Conservation (phyloP, 92 coral and sea anemone genomes). For the Porites cylindrica region DNA sequence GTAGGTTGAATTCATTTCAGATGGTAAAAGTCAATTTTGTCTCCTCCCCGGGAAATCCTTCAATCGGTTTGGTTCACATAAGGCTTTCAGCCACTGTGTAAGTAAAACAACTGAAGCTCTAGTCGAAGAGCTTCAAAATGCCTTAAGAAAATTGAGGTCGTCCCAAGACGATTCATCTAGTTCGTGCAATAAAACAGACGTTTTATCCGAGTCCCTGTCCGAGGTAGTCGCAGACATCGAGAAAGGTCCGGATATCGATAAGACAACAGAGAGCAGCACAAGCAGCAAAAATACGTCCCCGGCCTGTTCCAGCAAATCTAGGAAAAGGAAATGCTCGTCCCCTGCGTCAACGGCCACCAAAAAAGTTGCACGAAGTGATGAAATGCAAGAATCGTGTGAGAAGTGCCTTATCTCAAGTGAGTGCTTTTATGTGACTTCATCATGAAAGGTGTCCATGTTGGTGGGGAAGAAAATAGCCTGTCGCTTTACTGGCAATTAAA, state of each 20-base stretch:
- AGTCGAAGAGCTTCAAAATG: neutral
- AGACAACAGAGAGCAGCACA: neutral
- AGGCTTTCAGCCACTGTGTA: neutral
- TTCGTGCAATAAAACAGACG: neutral
- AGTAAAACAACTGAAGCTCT: conserved; percentile 1
- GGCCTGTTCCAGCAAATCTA: neutral
- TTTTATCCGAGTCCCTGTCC: neutral
- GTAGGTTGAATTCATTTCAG: conserved; percentile 3
- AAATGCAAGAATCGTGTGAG: conserved; percentile 11
- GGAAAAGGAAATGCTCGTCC: conserved; percentile 1
- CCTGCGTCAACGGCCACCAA: neutral
- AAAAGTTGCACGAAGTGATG: conserved; percentile 7
- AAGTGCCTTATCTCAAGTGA: conserved; percentile 11
- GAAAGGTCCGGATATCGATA: neutral
- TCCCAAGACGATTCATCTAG: conserved; percentile 1
- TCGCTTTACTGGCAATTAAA: too few relatives aligned
- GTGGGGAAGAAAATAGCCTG: too few relatives aligned
- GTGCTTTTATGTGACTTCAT: neutral
- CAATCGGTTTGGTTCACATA: neutral
- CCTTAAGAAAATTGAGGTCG: conserved; percentile 8
- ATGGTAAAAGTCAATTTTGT: conserved; percentile 10
- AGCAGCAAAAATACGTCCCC: too few relatives aligned
- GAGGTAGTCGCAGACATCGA: neutral
- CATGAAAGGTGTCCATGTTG: too few relatives aligned
- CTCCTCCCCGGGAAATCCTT: conserved; percentile 1